Percentiles rank a stretch among this genome's conserved stretches.
Evolutionary conservation across 2,888 invertebrate species (phyloP).

Genomic region (Odiellus spinosus): DNA sequence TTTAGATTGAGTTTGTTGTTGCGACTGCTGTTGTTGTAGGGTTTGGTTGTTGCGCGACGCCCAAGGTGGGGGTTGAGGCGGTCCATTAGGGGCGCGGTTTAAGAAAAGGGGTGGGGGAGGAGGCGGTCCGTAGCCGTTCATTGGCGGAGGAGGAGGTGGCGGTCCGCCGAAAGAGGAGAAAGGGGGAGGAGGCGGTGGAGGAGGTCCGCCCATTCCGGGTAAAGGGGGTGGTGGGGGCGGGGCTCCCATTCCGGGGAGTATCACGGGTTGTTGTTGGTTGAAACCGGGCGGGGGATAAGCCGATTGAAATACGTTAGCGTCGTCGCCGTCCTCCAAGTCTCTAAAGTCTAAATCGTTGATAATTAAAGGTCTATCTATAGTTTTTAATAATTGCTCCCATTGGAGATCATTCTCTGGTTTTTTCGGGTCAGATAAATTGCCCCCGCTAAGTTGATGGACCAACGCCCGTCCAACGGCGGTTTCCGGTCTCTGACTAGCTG

Average conservation of each 20-base stretch:
- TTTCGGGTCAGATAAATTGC: constrained; percentile 1
- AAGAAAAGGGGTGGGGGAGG: constrained; percentile 17
- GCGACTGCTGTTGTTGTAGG: constrained; percentile 5
- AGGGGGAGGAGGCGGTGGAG: constrained; percentile 16
- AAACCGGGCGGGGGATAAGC: not conserved
- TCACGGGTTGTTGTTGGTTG: not conserved
- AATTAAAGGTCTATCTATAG: constrained; percentile 50
- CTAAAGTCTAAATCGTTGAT: constrained; percentile 91
- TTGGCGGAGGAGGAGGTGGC: constrained; percentile 6
- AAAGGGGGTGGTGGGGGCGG: constrained; percentile 40
- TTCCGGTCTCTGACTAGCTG: constrained; percentile 9
- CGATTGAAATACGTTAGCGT: constrained; percentile 41
- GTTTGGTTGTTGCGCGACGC: constrained; percentile 7
- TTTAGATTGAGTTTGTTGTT: constrained; percentile 7
- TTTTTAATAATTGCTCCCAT: constrained; percentile 79
- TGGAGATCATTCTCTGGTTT: constrained; percentile 39
- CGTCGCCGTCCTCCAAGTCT: constrained; percentile 75
- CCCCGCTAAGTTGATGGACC: constrained; percentile 1
- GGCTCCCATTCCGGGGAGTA: not conserved
- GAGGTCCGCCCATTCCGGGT: constrained; percentile 8
- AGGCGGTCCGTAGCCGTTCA: constrained; percentile 20
- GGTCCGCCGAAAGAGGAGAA: constrained; percentile 1
- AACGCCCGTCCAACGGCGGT: constrained; percentile 2
- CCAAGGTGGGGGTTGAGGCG: constrained; percentile 22
- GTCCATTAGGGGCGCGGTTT: not conserved